Evolutionary conservation across 2,797 vertebrate species (phyloP).

Genomic region (Parauchenoglanis ngamensis): DNA sequence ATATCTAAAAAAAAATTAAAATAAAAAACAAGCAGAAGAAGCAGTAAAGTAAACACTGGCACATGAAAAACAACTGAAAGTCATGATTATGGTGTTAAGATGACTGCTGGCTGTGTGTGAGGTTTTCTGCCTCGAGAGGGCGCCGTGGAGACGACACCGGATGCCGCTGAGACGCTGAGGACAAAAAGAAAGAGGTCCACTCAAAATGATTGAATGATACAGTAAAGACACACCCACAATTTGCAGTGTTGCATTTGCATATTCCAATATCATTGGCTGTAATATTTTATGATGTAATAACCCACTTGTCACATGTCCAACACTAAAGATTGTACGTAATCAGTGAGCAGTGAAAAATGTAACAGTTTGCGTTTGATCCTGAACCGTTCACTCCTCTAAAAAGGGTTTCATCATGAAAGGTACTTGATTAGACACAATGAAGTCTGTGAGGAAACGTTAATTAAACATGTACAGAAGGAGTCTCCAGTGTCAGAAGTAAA

Average conservation of each 20-base stretch:
- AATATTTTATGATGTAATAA: conserved; percentile 1
- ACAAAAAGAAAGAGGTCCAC: background rate
- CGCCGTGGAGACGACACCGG: background rate
- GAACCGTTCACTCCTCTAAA: background rate
- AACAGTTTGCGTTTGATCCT: background rate
- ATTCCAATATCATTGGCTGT: background rate
- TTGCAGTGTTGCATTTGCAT: background rate
- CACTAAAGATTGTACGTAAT: background rate
- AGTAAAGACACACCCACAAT: background rate
- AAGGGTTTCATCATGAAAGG: background rate
- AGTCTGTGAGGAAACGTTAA: background rate
- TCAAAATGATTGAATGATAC: background rate
- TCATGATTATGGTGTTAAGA: background rate
- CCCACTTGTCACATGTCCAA: background rate
- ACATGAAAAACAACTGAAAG: background rate
- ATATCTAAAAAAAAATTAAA: too few relatives aligned
- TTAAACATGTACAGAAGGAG: background rate
- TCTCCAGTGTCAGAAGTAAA: background rate
- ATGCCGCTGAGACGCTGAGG: background rate
- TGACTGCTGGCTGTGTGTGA: background rate
- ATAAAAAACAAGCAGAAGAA: background rate
- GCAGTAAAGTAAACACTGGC: background rate
- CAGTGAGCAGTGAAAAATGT: background rate
- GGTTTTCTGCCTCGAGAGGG: conserved; percentile 9
- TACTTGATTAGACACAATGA: too few relatives aligned